phyloP scores from a whole-genome alignment of 2,113 vertebrate species.

The Dicentrarchus labrax region DNA sequence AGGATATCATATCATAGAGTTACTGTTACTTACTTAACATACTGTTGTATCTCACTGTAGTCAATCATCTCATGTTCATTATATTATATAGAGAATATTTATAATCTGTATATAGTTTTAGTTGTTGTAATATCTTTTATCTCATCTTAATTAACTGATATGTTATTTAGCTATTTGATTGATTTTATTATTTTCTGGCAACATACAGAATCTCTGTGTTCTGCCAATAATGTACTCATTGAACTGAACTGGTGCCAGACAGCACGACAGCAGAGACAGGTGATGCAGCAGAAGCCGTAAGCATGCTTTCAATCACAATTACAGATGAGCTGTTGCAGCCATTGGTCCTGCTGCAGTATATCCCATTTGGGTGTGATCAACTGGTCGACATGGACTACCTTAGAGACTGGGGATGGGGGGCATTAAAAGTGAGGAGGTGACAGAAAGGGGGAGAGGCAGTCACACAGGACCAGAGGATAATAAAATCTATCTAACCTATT shows the following conservation, averaged over 20 bases:
- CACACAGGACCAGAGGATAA: constrained; percentile 33
- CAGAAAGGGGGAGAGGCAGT: neutral
- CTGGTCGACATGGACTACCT: neutral
- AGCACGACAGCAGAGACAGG: constrained; percentile 23
- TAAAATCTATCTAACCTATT: constrained; percentile 36
- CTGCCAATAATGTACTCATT: constrained; percentile 37
- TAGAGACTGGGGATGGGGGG: neutral
- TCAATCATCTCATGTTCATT: neutral
- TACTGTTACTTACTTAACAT: no score
- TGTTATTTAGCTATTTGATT: neutral
- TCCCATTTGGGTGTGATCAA: constrained; percentile 28
- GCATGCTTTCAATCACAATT: constrained; percentile 49
- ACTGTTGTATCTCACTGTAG: no score
- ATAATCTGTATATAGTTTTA: no score
- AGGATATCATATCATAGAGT: neutral
- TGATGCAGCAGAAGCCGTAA: constrained; percentile 25
- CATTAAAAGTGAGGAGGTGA: constrained; percentile 16
- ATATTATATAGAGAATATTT: neutral
- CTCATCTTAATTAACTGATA: constrained; percentile 6
- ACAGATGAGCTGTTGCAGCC: constrained; percentile 8
- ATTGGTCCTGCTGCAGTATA: constrained; percentile 17
- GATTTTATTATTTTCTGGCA: constrained; percentile 26
- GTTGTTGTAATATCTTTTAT: neutral
- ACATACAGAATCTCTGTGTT: neutral
- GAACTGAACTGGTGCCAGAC: constrained; percentile 25